phyloP scores from a whole-genome alignment of 2,113 vertebrate species.

The Axis porcinus region DNA sequence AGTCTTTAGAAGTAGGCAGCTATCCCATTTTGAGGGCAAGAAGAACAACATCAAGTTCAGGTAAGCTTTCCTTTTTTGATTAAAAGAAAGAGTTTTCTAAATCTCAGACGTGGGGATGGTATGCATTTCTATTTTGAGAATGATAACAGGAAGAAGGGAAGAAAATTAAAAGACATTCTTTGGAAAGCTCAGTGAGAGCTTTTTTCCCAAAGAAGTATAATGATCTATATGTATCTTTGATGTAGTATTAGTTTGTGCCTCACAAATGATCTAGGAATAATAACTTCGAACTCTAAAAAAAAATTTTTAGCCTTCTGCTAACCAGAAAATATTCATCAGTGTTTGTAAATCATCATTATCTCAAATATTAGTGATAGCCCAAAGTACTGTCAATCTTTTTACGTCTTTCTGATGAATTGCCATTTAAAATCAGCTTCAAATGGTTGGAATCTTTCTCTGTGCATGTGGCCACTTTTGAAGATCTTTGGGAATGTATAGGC shows the following conservation, averaged over 20 bases:
- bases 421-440: not conserved
- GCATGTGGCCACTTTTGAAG: not conserved
- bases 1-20: slow-evolving; percentile 97
- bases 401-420: not conserved
- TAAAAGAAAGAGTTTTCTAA: not conserved
- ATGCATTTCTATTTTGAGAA: slow-evolving; percentile 3
- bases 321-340: not conserved
- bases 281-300: not conserved
- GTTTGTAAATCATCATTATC: not conserved
- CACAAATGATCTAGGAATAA: not conserved
- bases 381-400: not conserved
- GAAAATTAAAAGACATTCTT: not conserved
- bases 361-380: not conserved
- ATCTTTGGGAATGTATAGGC: not conserved
- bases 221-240: not conserved
- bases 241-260: not conserved
- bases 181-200: not conserved
- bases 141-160: not conserved
- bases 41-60: slow-evolving; percentile 91
- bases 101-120: not conserved
- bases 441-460: not conserved
- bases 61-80: slow-evolving; percentile 73
- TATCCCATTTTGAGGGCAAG: slow-evolving; percentile 95
- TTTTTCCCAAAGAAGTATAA: not conserved
- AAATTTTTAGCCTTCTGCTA: not conserved